Evolutionary conservation across 2,113 vertebrate species (phyloP).

Genomic region (Phaetusa simplex): DNA sequence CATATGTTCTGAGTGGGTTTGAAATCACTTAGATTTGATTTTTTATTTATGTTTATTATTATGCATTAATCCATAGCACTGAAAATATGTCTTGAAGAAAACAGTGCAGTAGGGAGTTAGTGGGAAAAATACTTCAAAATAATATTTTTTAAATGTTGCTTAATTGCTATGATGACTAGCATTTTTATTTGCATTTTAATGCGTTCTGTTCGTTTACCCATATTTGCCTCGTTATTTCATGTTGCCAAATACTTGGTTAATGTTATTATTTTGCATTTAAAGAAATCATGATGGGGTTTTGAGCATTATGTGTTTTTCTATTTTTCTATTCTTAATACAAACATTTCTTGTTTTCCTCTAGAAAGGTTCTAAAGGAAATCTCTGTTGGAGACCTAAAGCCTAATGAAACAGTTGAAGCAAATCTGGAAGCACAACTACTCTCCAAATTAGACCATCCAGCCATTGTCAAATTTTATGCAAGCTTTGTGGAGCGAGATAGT

Average conservation of each 20-base stretch:
- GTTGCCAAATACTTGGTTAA: background rate
- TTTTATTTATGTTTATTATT: conserved; percentile 15
- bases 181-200: background rate
- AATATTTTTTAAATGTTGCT: background rate
- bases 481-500: conserved; percentile 80
- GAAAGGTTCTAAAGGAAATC: conserved; percentile 87
- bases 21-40: background rate
- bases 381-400: conserved; percentile 80
- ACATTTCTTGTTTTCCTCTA: conserved; percentile 34
- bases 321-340: background rate
- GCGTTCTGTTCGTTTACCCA: background rate
- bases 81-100: conserved; percentile 5
- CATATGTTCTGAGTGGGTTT: conserved; percentile 13
- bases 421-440: conserved; percentile 84
- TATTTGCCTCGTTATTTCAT: background rate
- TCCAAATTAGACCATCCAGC: conserved; percentile 84
- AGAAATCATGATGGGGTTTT: background rate
- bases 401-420: conserved; percentile 84
- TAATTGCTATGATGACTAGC: background rate
- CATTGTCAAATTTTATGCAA: conserved; percentile 85
- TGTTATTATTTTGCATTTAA: background rate
- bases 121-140: background rate
- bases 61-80: background rate
- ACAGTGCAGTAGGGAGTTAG: background rate
- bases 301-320: background rate